phyloP scores from a whole-genome alignment of 2,113 vertebrate genomes.

The Melanostigma gelatinosum region DNA sequence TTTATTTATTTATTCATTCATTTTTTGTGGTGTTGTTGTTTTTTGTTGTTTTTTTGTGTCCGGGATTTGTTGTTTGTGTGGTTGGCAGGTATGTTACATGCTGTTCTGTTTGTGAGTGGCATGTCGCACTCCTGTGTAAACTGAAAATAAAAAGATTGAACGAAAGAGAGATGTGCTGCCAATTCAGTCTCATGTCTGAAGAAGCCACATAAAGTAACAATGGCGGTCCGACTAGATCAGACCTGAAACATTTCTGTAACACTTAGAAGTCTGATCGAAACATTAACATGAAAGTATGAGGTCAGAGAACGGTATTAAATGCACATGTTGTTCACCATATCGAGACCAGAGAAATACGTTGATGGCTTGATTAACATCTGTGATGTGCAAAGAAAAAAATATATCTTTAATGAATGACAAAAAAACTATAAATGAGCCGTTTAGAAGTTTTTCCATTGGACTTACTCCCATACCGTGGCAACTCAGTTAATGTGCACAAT shows the following conservation, averaged over 20 bases:
- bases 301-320: not conserved
- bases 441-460: not conserved
- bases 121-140: too few species aligned
- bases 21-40: too few species aligned
- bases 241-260: not conserved
- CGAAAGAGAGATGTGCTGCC: too few species aligned
- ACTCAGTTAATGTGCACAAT: not conserved
- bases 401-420: not conserved
- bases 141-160: too few species aligned
- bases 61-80: too few species aligned
- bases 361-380: not conserved
- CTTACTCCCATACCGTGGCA: not conserved
- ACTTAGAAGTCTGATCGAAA: not conserved
- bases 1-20: too few species aligned
- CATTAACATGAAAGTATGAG: not conserved
- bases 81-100: too few species aligned
- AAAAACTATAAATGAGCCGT: not conserved
- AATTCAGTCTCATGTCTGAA: not conserved
- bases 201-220: not conserved
- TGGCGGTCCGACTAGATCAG: too few species aligned
- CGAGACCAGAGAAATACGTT: not conserved
- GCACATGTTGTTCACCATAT: not conserved
- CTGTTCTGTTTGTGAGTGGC: too few species aligned
- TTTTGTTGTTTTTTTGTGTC: too few species aligned
- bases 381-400: not conserved